A percentile compares a stretch with the other conserved stretches of the same genome.
phyloP scores from a whole-genome alignment of 1,140 invertebrate species.

The Zaprionus davidi region DNA sequence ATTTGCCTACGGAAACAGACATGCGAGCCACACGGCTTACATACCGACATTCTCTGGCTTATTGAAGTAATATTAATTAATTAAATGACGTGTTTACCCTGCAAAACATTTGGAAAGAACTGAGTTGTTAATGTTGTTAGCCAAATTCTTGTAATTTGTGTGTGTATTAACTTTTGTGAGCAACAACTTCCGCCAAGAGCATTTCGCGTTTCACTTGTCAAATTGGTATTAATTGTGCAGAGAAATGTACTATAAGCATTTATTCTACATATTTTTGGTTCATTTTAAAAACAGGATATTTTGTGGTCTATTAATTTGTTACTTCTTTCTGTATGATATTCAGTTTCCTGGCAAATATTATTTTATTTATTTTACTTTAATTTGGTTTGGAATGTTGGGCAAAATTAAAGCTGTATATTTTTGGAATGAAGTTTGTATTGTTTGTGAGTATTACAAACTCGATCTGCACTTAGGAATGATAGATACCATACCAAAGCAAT shows the following conservation, averaged over 20 bases:
- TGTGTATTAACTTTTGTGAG: neutral
- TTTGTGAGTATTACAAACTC: no score
- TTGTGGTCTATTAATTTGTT: no score
- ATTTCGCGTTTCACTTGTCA: neutral
- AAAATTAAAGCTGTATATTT: neutral
- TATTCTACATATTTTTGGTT: neutral
- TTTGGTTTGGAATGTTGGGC: neutral
- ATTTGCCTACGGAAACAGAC: neutral
- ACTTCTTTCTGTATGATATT: no score
- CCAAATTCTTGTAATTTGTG: neutral
- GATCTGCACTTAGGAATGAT: no score
- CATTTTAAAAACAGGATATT: no score
- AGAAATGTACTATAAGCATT: neutral
- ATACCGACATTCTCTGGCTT: neutral
- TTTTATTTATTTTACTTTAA: neutral
- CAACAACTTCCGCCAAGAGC: neutral
- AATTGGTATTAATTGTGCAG: neutral
- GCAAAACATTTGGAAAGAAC: neutral
- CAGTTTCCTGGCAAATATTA: no score
- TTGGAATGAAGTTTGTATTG: no score
- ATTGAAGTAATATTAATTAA: conserved; percentile 11
- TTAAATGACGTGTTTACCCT: conserved; percentile 6
- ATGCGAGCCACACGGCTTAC: neutral
- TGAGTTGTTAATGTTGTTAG: neutral
- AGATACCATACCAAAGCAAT: no score